Conservation (phyloP, 1,140 invertebrate species). For the Neotoxoptera formosana region DNA sequence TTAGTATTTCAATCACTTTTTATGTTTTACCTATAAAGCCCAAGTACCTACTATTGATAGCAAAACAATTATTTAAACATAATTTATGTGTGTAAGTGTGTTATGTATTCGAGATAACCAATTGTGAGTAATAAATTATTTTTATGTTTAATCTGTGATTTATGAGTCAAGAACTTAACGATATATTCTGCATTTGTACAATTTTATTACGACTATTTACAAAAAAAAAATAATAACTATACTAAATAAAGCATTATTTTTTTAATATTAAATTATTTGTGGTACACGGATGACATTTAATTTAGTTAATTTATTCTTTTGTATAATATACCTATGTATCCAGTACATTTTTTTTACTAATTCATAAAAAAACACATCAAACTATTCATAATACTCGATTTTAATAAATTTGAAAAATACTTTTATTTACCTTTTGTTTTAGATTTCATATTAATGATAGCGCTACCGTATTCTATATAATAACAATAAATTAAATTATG, state of each 20-base stretch:
- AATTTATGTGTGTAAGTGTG: background rate
- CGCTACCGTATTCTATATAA: background rate
- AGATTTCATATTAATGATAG: background rate
- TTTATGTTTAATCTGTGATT: constrained; percentile 20
- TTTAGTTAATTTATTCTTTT: no score
- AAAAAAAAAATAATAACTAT: background rate
- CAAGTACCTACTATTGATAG: background rate
- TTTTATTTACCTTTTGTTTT: background rate
- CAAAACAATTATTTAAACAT: background rate
- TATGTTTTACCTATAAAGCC: background rate
- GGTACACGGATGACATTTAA: background rate
- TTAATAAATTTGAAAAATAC: background rate
- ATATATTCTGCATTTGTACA: background rate
- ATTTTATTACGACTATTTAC: background rate
- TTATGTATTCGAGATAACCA: background rate
- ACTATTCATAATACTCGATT: background rate
- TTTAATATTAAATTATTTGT: background rate
- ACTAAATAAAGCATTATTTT: background rate
- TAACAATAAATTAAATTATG: background rate
- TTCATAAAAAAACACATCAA: background rate
- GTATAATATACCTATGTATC: no score
- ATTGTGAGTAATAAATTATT: background rate
- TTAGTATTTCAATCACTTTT: background rate
- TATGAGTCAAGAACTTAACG: background rate
- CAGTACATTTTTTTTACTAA: background rate